Percentiles rank a stretch among this genome's conserved stretches.
Evolutionary conservation across 2,797 vertebrate genomes (phyloP).

Genomic region (Pristis pectinata): DNA sequence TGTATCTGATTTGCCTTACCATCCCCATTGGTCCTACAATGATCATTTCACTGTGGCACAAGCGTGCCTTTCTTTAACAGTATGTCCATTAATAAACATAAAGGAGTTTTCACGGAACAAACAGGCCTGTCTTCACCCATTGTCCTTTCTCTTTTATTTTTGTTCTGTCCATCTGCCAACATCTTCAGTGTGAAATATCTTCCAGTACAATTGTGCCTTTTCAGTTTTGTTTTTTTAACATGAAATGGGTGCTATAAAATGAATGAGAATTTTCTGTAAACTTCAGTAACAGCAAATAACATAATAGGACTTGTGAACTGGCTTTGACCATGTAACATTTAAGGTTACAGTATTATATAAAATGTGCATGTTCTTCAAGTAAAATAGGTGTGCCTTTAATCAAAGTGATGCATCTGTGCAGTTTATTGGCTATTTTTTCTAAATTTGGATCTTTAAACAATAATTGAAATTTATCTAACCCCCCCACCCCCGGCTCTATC

Average conservation of each 20-base stretch:
- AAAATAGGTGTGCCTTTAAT: no score
- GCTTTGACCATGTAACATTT: neutral
- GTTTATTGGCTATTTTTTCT: neutral
- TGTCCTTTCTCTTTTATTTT: constrained; percentile 20
- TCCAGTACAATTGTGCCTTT: constrained; percentile 17
- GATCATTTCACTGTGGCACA: constrained; percentile 3
- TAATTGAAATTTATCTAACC: neutral
- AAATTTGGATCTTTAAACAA: neutral
- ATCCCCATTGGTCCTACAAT: neutral
- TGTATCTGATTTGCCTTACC: constrained; percentile 11
- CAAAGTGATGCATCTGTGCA: neutral
- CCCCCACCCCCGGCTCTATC: no score
- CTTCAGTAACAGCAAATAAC: neutral
- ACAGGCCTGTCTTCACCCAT: constrained; percentile 17
- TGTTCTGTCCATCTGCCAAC: constrained; percentile 17
- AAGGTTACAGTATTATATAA: neutral
- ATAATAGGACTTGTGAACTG: neutral
- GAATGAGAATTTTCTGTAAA: neutral
- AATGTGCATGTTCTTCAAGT: no score
- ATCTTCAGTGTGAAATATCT: neutral
- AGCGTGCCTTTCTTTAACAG: constrained; percentile 30
- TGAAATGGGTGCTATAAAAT: neutral
- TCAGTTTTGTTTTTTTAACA: neutral
- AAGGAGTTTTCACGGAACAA: constrained; percentile 17
- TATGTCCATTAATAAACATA: constrained; percentile 19